Evolutionary conservation across 2,797 vertebrate genomes (phyloP).

Genomic region (Spinus pinus): DNA sequence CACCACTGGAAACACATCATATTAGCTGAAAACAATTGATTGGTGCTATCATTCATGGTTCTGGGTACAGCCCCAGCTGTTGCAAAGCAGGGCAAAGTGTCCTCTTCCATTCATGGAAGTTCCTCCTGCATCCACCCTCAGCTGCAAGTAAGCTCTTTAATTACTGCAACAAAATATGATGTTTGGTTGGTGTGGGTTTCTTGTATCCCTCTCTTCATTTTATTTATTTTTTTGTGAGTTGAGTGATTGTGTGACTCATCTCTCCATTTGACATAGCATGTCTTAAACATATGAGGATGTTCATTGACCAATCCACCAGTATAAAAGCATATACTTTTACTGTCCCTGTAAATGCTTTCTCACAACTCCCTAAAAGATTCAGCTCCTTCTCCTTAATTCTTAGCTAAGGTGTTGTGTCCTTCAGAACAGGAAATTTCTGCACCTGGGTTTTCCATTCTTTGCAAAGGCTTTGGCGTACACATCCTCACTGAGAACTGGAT

Average conservation of each 20-base stretch:
- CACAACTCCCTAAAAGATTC: background rate
- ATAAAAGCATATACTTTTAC: background rate
- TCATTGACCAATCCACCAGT: background rate
- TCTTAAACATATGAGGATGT: background rate
- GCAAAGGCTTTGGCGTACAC: background rate
- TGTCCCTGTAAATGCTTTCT: background rate
- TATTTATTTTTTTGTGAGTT: background rate
- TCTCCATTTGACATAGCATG: background rate
- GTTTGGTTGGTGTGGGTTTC: background rate
- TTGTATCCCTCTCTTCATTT: background rate
- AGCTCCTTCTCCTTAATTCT: background rate
- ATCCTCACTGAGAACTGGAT: background rate
- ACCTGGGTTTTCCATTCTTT: background rate
- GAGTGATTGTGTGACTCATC: background rate
- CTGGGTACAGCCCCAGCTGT: background rate
- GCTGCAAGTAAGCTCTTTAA: background rate
- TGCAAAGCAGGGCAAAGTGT: background rate
- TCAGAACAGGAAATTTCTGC: background rate
- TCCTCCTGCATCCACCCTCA: background rate
- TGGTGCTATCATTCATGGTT: background rate
- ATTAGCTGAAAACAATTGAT: background rate
- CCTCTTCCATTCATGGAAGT: background rate
- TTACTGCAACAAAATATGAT: background rate
- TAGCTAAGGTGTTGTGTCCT: background rate
- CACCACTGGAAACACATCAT: conserved; percentile 4